Evolutionary conservation across 2,113 vertebrate species (phyloP).

Genomic region (Perccottus glenii): DNA sequence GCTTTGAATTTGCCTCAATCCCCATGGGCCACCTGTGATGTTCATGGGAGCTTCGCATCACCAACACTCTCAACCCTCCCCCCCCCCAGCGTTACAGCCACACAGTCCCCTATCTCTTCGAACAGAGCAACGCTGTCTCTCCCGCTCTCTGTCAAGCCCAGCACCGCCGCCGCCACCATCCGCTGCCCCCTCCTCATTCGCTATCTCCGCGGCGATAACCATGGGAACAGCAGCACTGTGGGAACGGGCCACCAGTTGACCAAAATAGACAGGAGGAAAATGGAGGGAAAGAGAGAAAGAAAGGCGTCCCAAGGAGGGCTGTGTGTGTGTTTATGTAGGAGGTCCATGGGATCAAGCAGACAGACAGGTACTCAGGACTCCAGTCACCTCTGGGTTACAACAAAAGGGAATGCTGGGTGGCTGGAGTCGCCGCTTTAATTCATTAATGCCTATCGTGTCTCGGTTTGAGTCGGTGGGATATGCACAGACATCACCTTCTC

Average conservation of each 20-base stretch:
- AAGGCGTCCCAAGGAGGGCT: constrained; percentile 62
- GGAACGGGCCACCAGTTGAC: constrained; percentile 81
- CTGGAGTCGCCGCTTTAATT: constrained; percentile 51
- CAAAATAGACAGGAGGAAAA: constrained; percentile 82
- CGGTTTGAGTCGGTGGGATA: constrained; percentile 47
- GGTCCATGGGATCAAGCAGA: constrained; percentile 69
- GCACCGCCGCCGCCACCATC: constrained; percentile 43
- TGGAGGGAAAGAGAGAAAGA: constrained; percentile 76
- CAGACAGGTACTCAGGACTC: constrained; percentile 74
- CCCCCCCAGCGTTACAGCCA: constrained; percentile 55
- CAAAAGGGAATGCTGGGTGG: constrained; percentile 42
- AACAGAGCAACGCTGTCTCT: constrained; percentile 79
- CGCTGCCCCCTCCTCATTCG: constrained; percentile 50
- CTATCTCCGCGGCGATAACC: constrained; percentile 83
- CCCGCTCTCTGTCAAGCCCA: constrained; percentile 75
- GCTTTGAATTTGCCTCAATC: constrained; percentile 19
- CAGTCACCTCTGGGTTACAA: constrained; percentile 59
- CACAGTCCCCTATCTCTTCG: constrained; percentile 77
- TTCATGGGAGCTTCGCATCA: constrained; percentile 69
- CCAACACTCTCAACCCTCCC: constrained; percentile 59
- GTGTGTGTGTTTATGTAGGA: constrained; percentile 52
- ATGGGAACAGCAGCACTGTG: constrained; percentile 84
- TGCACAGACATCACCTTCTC: constrained; percentile 31
- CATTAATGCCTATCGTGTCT: constrained; percentile 35
- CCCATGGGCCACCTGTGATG: constrained; percentile 65